phyloP scores from a whole-genome alignment of 2,797 vertebrate species.

The Glossophaga mutica region DNA sequence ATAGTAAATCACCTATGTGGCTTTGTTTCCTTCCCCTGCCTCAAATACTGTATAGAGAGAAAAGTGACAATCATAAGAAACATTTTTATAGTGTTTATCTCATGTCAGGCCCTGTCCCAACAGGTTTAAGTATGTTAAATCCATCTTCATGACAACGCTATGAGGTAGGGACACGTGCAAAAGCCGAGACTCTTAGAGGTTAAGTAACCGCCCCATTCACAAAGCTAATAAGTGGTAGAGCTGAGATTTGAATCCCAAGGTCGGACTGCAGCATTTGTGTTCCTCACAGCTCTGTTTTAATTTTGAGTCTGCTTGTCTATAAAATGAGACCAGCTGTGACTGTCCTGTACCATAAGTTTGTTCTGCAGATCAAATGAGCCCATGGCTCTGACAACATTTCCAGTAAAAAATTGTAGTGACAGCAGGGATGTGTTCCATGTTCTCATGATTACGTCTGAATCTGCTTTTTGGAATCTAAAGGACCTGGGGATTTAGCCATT shows the following conservation, averaged over 20 bases:
- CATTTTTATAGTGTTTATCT: not conserved
- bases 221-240: not conserved
- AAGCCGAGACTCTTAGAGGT: not conserved
- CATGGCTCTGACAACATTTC: not conserved
- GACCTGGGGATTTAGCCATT: not conserved
- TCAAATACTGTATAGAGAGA: not conserved
- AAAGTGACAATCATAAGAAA: not conserved
- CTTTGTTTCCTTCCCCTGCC: not conserved
- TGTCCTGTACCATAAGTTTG: not conserved
- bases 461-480: not conserved
- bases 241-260: not conserved
- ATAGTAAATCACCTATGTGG: not conserved
- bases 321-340: not conserved
- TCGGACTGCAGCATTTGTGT: not conserved
- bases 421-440: not conserved
- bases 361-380: not conserved
- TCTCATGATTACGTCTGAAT: not conserved
- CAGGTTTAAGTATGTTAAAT: not conserved
- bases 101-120: not conserved
- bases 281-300: not conserved
- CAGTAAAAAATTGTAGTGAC: not conserved
- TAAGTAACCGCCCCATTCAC: not conserved
- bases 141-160: not conserved
- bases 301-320: not conserved
- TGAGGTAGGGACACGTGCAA: not conserved